These are phyloP conservation scores for Drosophila setosimentum DNA, from an alignment of 2,888 invertebrate genomes.

Conservation along the genomic window DNA sequence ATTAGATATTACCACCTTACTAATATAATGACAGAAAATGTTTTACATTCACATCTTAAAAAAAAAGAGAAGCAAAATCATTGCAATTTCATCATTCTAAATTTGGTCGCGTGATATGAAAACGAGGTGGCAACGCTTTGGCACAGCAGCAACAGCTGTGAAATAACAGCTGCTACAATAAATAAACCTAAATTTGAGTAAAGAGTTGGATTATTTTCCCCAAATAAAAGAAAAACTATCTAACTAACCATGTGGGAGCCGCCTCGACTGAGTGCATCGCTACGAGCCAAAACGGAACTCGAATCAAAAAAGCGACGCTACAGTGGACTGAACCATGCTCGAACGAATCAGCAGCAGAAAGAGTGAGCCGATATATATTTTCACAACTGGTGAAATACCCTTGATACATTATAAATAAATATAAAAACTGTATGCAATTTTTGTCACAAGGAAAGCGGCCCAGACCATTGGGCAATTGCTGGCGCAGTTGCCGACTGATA, in stretches of 20 bases:
- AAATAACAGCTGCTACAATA: conserved; percentile 37
- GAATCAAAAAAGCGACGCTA: conserved; percentile 82
- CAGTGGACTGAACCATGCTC: conserved; percentile 27
- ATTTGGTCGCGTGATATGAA: conserved; percentile 1
- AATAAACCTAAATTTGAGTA: conserved; percentile 8
- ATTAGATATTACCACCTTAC: too few relatives aligned
- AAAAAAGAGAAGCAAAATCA: background rate
- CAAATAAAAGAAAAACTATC: conserved; percentile 21
- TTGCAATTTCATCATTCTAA: conserved; percentile 9
- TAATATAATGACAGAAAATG: background rate
- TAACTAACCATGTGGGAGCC: conserved; percentile 70
- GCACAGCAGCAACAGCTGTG: conserved; percentile 43
- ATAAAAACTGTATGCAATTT: background rate
- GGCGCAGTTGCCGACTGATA: conserved; percentile 62
- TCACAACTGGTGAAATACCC: conserved; percentile 55
- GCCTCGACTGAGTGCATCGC: conserved; percentile 89
- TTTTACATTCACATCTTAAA: background rate
- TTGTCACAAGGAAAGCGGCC: conserved; percentile 44
- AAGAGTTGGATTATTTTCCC: conserved; percentile 8
- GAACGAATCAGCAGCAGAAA: conserved; percentile 5
- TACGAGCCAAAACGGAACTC: conserved; percentile 88
- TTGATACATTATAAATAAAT: background rate
- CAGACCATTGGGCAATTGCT: conserved; percentile 72
- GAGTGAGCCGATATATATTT: conserved; percentile 60
- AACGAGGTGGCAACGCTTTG: conserved; percentile 41